Base-by-base conservation (phyloP, 2,888 invertebrate genomes). In the Lepeophtheirus nordmannii region DNA sequence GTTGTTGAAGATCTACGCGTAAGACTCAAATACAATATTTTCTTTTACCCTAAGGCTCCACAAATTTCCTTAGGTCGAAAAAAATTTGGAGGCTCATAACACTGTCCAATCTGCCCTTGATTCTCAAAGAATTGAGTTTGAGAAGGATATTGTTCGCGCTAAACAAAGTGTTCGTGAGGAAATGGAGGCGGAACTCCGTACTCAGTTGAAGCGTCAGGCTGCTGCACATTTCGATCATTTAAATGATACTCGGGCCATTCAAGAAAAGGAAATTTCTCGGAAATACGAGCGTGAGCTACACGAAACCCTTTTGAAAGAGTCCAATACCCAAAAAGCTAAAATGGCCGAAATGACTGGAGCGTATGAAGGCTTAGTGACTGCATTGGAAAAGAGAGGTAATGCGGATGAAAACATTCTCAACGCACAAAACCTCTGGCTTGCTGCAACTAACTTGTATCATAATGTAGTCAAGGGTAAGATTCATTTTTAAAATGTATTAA, bases 371-470 rank as follows among this genome's bases (percentile, higher is more conserved):
- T 23, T 67, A 22, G 41, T 59, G 46, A 20, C 20, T 20, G 69
- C 69, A 12, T 53, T 70, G 67, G 60, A 62, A 67, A 69, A 67
- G 7, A 68, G 72, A 17, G 70, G 71, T 38, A 70, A 73, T 30
- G 69, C 71, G 62, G 73, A 73, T 62, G 69, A 69, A 68, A 71
- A 71, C 56, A 70, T 86, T 0, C 83, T 84, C 53, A 83, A 86
- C 70, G 86, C 92, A 0, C 92, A 93, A 76, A 83, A 89, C 38
- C 80, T 96, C 70, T 96, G 96, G 96, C 84, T 90, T 70, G 90
- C 96, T 1, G 92, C 90, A 72, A 90, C 93, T 73, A 84, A 90
- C 2, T 78, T 96, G 46, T 82, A 86, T 73, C 82, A 86, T 1
- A 85, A 87, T 23, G 82, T 93, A 9, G 81, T 84, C 68, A 78